Evolutionary conservation across 2,888 invertebrate species (phyloP).

Genomic region (Lepidochitona cinerea): DNA sequence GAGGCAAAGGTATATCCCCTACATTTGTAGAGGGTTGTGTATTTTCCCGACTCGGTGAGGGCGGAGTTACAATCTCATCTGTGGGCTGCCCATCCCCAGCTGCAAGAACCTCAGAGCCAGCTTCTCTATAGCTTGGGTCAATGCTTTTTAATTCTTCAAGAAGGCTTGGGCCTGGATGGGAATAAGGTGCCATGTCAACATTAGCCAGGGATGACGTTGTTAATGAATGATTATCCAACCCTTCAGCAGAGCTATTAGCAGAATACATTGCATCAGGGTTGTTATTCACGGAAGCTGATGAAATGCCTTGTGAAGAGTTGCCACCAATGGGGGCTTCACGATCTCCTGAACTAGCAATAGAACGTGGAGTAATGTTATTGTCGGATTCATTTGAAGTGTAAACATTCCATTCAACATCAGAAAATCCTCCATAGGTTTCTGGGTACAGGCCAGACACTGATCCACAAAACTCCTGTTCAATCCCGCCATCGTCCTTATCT

Average conservation of each 20-base stretch:
- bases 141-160: no score
- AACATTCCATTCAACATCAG: constrained; percentile 62
- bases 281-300: no score
- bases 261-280: neutral
- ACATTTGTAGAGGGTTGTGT: neutral
- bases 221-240: neutral
- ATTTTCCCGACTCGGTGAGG: neutral
- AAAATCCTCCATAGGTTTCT: constrained; percentile 55
- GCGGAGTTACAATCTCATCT: neutral
- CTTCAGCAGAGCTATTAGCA: neutral
- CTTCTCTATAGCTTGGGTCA: no score
- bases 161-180: neutral
- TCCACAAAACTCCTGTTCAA: constrained; percentile 9
- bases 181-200: neutral
- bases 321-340: neutral
- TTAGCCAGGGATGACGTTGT: neutral
- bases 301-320: neutral
- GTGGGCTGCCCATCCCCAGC: no score
- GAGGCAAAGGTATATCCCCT: neutral
- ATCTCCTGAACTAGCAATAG: neutral
- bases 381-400: constrained; percentile 58
- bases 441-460: constrained; percentile 52
- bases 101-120: no score
- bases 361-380: constrained; percentile 50
- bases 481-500: neutral